Conservation (phyloP, 2,888 invertebrate genomes). For the Eucriotettix oculatus region DNA sequence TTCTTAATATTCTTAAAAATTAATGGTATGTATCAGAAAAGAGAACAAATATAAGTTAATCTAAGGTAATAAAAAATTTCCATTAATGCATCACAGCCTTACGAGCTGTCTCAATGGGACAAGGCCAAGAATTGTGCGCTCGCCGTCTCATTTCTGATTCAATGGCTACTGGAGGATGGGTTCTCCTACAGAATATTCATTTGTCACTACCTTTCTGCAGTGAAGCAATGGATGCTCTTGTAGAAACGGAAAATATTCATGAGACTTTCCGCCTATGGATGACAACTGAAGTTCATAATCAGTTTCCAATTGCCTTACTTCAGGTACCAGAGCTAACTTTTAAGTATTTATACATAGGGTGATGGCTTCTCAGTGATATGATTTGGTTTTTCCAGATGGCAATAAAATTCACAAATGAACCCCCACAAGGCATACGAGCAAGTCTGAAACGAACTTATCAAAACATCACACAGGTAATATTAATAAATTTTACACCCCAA, state of each 20-base stretch:
- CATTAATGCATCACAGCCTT: conserved; percentile 32
- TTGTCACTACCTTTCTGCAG: conserved; percentile 87
- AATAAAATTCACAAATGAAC: conserved; percentile 95
- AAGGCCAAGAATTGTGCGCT: conserved; percentile 85
- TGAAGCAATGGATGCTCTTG: conserved; percentile 77
- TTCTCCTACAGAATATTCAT: conserved; percentile 88
- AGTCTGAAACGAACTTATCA: conserved; percentile 90
- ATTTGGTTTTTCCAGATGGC: conserved; percentile 53
- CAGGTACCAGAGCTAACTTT: conserved; percentile 26
- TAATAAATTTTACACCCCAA: not conserved
- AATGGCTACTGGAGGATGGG: conserved; percentile 75
- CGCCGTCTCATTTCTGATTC: conserved; percentile 65
- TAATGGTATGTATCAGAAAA: no score
- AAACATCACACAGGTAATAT: conserved; percentile 47
- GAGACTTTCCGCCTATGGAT: conserved; percentile 82
- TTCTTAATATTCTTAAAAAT: no score
- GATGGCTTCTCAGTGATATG: no score
- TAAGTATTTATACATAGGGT: no score
- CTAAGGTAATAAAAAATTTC: not conserved
- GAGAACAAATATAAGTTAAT: not conserved
- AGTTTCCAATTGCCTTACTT: conserved; percentile 74
- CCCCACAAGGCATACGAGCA: conserved; percentile 87
- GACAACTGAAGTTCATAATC: conserved; percentile 83
- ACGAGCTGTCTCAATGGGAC: conserved; percentile 90
- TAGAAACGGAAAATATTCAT: conserved; percentile 69